Evolutionary conservation across 1,140 invertebrate species (phyloP).

Genomic region (Panulirus ornatus): DNA sequence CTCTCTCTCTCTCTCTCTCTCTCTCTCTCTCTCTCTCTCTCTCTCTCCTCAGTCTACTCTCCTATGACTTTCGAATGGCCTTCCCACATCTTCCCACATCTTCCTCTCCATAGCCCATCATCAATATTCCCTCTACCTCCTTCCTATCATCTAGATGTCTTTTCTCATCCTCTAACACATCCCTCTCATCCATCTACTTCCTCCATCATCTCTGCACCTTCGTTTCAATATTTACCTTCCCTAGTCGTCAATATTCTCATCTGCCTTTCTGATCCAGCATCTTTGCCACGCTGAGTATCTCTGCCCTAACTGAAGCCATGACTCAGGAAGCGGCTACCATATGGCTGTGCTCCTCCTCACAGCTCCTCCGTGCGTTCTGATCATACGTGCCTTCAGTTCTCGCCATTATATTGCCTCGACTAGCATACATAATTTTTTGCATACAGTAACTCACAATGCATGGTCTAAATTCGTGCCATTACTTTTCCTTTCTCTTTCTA

Average conservation of each 20-base stretch:
- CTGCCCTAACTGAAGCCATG: too few species aligned
- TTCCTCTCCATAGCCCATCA: background rate
- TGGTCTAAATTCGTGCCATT: too few species aligned
- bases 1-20: conserved; percentile 35
- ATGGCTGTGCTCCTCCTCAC: too few species aligned
- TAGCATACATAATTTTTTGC: too few species aligned
- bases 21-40: background rate
- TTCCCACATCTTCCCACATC: background rate
- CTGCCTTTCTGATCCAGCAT: background rate
- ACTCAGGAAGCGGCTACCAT: too few species aligned
- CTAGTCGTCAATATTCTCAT: background rate
- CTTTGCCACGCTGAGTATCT: background rate
- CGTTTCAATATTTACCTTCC: background rate
- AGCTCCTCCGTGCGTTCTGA: too few species aligned
- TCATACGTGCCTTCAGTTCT: too few species aligned
- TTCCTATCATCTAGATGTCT: background rate
- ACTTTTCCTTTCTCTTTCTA: too few species aligned
- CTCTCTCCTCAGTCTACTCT: background rate
- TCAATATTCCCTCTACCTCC: background rate
- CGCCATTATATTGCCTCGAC: too few species aligned
- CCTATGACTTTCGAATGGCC: too few species aligned
- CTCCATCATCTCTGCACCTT: background rate
- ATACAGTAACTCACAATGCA: too few species aligned
- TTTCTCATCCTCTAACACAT: background rate
- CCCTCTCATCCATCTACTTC: background rate